Base-by-base conservation (phyloP, 2,888 invertebrate species). In the Autographa gamma region DNA sequence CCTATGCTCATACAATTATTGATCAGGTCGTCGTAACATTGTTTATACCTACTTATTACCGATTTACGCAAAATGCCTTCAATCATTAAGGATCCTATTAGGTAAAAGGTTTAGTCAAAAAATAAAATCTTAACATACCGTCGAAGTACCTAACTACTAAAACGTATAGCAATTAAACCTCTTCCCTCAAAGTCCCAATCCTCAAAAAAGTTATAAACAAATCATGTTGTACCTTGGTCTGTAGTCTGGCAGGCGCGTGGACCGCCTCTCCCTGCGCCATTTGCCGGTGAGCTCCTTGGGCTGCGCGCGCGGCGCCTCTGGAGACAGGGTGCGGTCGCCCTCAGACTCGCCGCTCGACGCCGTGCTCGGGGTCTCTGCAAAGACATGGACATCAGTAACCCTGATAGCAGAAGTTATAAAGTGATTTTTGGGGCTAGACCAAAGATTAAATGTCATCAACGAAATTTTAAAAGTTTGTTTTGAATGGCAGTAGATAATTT, bases 211-310 rank as follows among this genome's bases (percentile, higher is more conserved):
- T 11, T 11, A 38, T 11, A 11, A 38, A n/a, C 7, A n/a, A 31
- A 1, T 32, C 41, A 16, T 31, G 11, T 14, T 64, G n/a, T 82
- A 96, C 96, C 93, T 95, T 19, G 95, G 94, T 76, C 94, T 93
- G 66, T 96, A 96, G 60, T 96, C 96, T 13, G 96, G 96, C 61
- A 95, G 79, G 14, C 96, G 88, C 7, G 95, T 93, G 1, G 96
- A 94, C 32, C 97, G 96, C 54, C 97, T 96, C 79, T 97, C 97
- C 64, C 97, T 96, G 74, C 97, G 96, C 97, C 97, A 97, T 92
- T 97, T 97, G 66, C 97, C 96, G 9, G 97, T 97, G 77, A 97
- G 91, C 84, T 97, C 97, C 90, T 97, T 97, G 67, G 92, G 86
- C 67, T 89, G 93, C 31, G 88, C 86, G 31, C 91, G 87, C 58